Evolutionary conservation across 1,140 invertebrate genomes (phyloP), one percentile per base, ranked within the genome.

Genomic region (Neodiprion fabricii): DNA sequence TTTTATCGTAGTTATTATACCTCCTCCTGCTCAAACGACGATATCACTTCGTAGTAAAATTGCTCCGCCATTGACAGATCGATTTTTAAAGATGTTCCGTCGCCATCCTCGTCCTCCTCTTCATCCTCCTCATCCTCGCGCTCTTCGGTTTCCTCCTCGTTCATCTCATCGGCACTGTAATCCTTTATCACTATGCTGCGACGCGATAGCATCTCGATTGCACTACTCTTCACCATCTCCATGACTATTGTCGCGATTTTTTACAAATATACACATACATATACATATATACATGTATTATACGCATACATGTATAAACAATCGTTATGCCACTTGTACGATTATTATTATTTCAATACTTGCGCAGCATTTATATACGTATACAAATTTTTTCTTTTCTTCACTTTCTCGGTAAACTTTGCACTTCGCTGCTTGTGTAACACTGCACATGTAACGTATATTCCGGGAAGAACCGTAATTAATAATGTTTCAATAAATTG

Each of bases 21-120:
- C 85, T 87, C 84, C 72, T 86, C 85, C 73, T 84, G 83, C 72
- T 85, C 85, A 75, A 86, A 88, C 69, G 84, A 86, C 72, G 86
- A 88, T 73, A 88, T 86, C 77, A 88, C 83, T 79, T 88, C 87
- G 79, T 87, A 87, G 82, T 88, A 88, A 81, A 88, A 85, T 73
- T 87, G 80, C 75, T 88, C 87, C 23, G 83, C 85, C 84, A 86
- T 85, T 65, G 86, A 88, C 12, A 88, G 82, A 80, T 88, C 83
- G 78, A 86, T 84, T 80, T 86, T 87, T 66, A 86, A 77, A 10
- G 84, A 85, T 14, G 79, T 78, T 21, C 80, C 76, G 78, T 86
- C 84, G 14, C 66, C 76, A 50, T 81, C 73, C 23, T 85, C 78
- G 50, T 76, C 77, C 50, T 21, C 74, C 7, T 66, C 11, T 9